A percentile compares a stretch with the other conserved stretches of the same genome.
phyloP scores from a whole-genome alignment of 2,888 invertebrate genomes.

The Odontomyia ornata region DNA sequence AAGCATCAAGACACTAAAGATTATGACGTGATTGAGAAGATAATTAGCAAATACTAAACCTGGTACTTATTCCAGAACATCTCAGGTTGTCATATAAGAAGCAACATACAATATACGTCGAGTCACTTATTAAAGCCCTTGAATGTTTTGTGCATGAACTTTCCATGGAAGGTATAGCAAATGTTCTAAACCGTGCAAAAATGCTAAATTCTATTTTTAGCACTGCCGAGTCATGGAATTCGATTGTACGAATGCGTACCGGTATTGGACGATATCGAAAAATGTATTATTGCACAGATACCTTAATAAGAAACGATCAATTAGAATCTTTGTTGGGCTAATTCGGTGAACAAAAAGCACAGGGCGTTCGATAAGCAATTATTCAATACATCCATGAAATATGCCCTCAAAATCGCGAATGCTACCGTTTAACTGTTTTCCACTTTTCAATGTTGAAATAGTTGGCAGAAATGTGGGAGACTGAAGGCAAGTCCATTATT shows the following conservation, averaged over 20 bases:
- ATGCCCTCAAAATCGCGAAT: slow-evolving; percentile 81
- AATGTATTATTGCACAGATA: slow-evolving; percentile 89
- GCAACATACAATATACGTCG: no score
- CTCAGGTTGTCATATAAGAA: slow-evolving; percentile 61
- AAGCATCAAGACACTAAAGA: slow-evolving; percentile 59
- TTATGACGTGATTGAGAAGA: slow-evolving; percentile 51
- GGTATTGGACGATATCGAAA: slow-evolving; percentile 87
- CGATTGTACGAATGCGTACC: slow-evolving; percentile 84
- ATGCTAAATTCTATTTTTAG: slow-evolving; percentile 72
- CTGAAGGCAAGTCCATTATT: no score
- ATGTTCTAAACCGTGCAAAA: slow-evolving; percentile 77
- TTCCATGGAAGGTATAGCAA: no score
- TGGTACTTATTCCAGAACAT: slow-evolving; percentile 32
- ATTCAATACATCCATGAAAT: slow-evolving; percentile 67
- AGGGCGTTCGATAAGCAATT: slow-evolving; percentile 68
- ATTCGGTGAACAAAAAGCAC: no score
- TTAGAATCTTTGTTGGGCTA: no score
- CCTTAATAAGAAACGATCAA: no score
- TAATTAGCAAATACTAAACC: slow-evolving; percentile 52
- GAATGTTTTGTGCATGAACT: no score
- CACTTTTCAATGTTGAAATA: slow-evolving; percentile 89
- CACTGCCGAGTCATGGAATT: slow-evolving; percentile 76
- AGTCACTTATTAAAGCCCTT: no score
- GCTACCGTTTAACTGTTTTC: slow-evolving; percentile 84
- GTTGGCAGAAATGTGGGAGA: slow-evolving; percentile 82